Conservation (phyloP, 2,888 invertebrate genomes). For the Caenorhabditis drosophilae region DNA sequence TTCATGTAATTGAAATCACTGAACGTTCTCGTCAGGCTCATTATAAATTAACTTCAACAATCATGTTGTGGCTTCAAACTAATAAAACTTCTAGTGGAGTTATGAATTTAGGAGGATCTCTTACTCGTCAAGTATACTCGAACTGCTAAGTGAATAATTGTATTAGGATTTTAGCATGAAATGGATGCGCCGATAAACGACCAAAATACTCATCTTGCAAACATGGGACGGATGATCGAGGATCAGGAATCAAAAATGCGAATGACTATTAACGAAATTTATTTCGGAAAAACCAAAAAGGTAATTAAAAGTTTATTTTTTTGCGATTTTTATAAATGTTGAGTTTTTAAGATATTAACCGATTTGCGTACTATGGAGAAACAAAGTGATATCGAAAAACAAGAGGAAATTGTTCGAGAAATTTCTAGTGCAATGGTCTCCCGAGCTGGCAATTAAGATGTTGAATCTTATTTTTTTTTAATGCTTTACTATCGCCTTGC, state of each 20-base stretch:
- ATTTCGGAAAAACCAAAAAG: slow-evolving; percentile 88
- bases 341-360: slow-evolving; percentile 49
- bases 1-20: slow-evolving; percentile 96
- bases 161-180: slow-evolving; percentile 77
- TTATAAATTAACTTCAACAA: slow-evolving; percentile 97
- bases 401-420: slow-evolving; percentile 48
- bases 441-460: neutral
- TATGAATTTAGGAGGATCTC: slow-evolving; percentile 97
- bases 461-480: neutral
- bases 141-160: neutral
- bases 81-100: slow-evolving; percentile 87
- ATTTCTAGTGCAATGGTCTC: slow-evolving; percentile 45
- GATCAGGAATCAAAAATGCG: slow-evolving; percentile 99
- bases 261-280: slow-evolving; percentile 95
- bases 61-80: slow-evolving; percentile 98
- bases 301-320: slow-evolving; percentile 14
- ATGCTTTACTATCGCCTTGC: neutral
- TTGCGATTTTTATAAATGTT: neutral
- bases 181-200: slow-evolving; percentile 89
- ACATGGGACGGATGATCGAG: slow-evolving; percentile 97
- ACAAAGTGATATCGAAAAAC: slow-evolving; percentile 43
- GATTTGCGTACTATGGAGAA: slow-evolving; percentile 53
- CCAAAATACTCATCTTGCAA: slow-evolving; percentile 93
- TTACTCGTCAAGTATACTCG: slow-evolving; percentile 85
- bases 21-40: slow-evolving; percentile 64